A percentile compares a stretch with the other conserved stretches of the same genome.
phyloP scores from a whole-genome alignment of 2,113 vertebrate species.

The Mesitornis unicolor region DNA sequence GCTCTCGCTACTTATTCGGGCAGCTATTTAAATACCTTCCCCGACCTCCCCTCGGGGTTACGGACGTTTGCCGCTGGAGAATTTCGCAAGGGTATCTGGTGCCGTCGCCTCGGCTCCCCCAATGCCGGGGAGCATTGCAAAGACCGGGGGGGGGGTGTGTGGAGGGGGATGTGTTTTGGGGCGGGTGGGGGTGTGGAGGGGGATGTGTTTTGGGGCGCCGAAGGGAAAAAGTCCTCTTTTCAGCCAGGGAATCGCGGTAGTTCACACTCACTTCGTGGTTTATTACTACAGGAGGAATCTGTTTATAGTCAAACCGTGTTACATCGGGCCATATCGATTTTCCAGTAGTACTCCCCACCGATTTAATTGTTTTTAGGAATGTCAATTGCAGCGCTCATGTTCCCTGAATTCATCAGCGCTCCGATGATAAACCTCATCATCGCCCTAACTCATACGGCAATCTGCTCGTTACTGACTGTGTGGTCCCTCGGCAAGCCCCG shows the following conservation, averaged over 20 bases:
- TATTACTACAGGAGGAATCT: slow-evolving; percentile 35
- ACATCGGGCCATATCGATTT: slow-evolving; percentile 44
- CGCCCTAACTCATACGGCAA: slow-evolving; percentile 11
- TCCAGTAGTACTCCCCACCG: slow-evolving; percentile 45
- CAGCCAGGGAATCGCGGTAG: not conserved
- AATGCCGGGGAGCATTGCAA: not conserved
- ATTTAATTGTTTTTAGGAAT: slow-evolving; percentile 62
- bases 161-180: no score
- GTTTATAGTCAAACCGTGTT: slow-evolving; percentile 43
- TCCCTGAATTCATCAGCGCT: slow-evolving; percentile 45
- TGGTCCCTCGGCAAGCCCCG: not conserved
- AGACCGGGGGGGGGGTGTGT: not conserved
- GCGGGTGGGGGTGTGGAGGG: not conserved
- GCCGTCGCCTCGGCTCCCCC: not conserved
- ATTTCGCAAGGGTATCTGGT: not conserved
- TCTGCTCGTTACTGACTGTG: not conserved
- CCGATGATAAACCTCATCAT: slow-evolving; percentile 41
- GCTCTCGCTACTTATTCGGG: slow-evolving; percentile 7
- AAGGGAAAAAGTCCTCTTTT: not conserved
- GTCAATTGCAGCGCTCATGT: slow-evolving; percentile 40
- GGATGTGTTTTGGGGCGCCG: not conserved
- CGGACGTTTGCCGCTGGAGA: not conserved
- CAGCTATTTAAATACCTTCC: slow-evolving; percentile 32
- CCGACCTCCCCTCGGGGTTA: not conserved
- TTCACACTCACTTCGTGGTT: slow-evolving; percentile 47